These are phyloP conservation scores for Heliangelus exortis DNA, from an alignment of 2,797 vertebrate genomes.

Conservation along the genomic window DNA sequence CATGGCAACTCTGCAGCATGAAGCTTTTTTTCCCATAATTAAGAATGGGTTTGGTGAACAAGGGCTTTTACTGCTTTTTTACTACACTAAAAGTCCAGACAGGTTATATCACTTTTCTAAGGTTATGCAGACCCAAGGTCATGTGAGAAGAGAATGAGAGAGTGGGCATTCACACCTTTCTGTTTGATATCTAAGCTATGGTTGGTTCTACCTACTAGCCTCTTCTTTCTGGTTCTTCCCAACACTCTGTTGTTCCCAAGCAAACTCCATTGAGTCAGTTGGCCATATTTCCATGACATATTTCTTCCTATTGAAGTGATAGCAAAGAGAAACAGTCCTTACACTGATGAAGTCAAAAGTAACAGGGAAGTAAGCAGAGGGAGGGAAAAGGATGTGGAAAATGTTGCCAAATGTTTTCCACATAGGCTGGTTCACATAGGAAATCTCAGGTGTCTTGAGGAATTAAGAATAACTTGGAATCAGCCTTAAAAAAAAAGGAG, in stretches of 20 bases:
- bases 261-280: not conserved
- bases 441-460: slow-evolving; percentile 25
- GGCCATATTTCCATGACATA: not conserved
- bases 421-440: not conserved
- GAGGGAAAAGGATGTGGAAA: slow-evolving; percentile 18
- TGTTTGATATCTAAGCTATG: not conserved
- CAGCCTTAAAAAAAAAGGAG: not conserved
- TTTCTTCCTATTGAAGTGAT: not conserved
- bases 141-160: not conserved
- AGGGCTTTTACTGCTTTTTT: slow-evolving; percentile 2
- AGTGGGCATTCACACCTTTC: not conserved
- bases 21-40: not conserved
- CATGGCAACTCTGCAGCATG: not conserved
- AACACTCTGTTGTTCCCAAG: not conserved
- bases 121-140: not conserved
- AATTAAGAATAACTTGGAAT: slow-evolving; percentile 47
- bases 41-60: not conserved
- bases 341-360: not conserved
- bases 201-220: not conserved
- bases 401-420: not conserved
- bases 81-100: not conserved
- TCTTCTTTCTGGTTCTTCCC: not conserved
- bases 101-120: not conserved
- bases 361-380: not conserved
- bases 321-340: not conserved